Conservation (phyloP, 2,888 invertebrate species). For the Amblyteles armatorius region DNA sequence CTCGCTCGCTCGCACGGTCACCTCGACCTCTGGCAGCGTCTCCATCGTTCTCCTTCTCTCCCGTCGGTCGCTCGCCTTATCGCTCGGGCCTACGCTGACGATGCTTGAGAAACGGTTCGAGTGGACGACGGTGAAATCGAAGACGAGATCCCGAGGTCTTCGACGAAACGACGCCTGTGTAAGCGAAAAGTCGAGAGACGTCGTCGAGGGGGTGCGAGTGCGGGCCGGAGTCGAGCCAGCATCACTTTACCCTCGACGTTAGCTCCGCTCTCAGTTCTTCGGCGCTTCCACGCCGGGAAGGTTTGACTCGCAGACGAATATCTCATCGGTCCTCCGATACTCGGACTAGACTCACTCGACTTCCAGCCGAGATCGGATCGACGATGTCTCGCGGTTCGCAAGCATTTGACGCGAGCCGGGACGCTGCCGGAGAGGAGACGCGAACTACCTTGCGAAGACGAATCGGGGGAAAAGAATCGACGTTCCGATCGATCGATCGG, state of each 20-base stretch:
- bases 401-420: not conserved
- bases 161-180: constrained; percentile 47
- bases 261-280: constrained; percentile 63
- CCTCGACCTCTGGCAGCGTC: not conserved
- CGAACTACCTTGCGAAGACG: not conserved
- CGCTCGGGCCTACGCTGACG: constrained; percentile 65
- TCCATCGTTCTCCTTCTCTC: constrained; percentile 1
- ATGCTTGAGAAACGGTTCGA: constrained; percentile 68
- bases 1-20: constrained; percentile 16
- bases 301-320: constrained; percentile 35
- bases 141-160: constrained; percentile 57
- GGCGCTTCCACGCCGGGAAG: constrained; percentile 54
- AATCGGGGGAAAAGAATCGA: not conserved
- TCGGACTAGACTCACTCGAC: not conserved
- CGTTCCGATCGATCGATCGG: not conserved
- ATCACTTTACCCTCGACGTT: constrained; percentile 46
- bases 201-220: constrained; percentile 49
- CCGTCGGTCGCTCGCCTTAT: constrained; percentile 33
- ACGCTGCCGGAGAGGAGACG: not conserved
- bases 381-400: constrained; percentile 14
- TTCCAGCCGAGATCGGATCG: not conserved
- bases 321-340: constrained; percentile 1
- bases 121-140: constrained; percentile 64
- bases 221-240: constrained; percentile 23
- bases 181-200: constrained; percentile 44